These are phyloP conservation scores for Herpailurus yagouaroundi DNA, from an alignment of 2,113 vertebrate species.

Conservation along the genomic window DNA sequence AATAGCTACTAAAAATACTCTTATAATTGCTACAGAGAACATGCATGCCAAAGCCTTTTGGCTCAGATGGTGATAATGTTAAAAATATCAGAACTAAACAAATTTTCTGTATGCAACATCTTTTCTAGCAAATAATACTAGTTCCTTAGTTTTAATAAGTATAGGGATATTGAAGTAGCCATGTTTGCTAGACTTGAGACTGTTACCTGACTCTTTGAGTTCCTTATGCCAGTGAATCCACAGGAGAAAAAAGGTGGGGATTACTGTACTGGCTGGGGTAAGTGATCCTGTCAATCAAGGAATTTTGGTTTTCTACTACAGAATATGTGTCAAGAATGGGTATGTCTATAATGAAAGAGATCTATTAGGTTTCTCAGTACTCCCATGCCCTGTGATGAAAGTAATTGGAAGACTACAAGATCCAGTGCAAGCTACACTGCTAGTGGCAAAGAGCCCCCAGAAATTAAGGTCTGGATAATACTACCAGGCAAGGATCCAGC, in stretches of 20 bases:
- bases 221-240: background rate
- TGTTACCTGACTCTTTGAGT: background rate
- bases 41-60: background rate
- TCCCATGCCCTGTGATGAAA: background rate
- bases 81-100: background rate
- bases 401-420: background rate
- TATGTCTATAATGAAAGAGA: background rate
- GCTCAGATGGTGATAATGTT: background rate
- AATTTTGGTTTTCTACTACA: background rate
- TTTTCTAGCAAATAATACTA: background rate
- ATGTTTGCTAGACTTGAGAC: background rate
- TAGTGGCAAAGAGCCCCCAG: too few relatives aligned
- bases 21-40: constrained; percentile 50
- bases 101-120: background rate
- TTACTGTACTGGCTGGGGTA: background rate
- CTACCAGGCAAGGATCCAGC: background rate
- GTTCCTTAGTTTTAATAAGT: background rate
- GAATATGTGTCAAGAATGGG: background rate
- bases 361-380: background rate
- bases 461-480: background rate
- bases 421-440: background rate
- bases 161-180: background rate
- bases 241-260: background rate
- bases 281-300: background rate
- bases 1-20: constrained; percentile 58